Conservation (phyloP, 2,888 invertebrate species). For the Octodonta nipae region DNA sequence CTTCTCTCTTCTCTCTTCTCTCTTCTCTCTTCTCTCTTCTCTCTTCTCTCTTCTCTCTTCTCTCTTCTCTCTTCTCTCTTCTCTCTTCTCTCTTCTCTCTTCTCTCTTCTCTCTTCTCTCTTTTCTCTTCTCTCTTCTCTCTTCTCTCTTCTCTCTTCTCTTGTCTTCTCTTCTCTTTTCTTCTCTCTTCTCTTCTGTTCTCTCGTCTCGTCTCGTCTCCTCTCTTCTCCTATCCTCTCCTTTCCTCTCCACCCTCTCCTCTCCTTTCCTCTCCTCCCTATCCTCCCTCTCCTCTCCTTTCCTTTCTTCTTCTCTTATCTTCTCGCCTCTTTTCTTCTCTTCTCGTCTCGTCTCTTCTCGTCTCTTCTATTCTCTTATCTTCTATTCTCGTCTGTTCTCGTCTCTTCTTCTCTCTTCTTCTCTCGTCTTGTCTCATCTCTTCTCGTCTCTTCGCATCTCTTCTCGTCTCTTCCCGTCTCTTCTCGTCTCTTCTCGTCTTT, state of each 20-base stretch:
- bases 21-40: too few species aligned
- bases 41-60: not conserved
- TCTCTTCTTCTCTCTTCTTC: conserved; percentile 1
- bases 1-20: not conserved
- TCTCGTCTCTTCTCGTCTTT: too few species aligned
- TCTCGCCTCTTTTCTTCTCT: not conserved
- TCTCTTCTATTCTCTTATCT: not conserved
- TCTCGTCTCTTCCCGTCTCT: too few species aligned
- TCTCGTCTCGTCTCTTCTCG: not conserved
- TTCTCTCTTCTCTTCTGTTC: not conserved
- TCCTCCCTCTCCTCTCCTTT: not conserved
- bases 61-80: not conserved
- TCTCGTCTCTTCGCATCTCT: not conserved
- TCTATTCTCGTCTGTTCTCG: not conserved
- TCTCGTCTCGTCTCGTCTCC: not conserved
- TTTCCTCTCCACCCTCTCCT: not conserved
- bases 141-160: not conserved
- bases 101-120: not conserved
- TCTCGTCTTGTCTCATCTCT: not conserved
- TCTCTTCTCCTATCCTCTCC: not conserved
- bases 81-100: not conserved
- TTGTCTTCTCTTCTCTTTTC: not conserved
- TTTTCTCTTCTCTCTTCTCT: not conserved
- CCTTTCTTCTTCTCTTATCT: not conserved
- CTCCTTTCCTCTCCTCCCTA: not conserved